Conservation (phyloP, 2,888 invertebrate genomes). For the Anoncus sp. region DNA sequence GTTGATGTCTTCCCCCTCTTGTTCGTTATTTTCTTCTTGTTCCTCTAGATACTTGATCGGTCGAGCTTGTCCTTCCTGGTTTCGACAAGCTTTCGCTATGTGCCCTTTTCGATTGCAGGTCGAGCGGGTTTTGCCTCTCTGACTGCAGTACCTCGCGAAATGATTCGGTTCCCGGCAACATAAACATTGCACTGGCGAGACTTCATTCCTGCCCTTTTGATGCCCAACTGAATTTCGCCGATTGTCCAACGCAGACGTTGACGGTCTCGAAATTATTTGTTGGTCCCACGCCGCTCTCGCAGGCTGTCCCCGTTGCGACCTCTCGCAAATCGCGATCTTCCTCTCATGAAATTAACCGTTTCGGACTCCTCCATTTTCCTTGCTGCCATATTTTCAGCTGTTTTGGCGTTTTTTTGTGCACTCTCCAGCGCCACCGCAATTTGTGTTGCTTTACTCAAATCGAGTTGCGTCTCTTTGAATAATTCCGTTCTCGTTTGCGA, state of each 20-base stretch:
- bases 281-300: background rate
- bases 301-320: background rate
- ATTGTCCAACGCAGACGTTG: background rate
- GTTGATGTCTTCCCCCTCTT: constrained; percentile 2
- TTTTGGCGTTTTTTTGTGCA: constrained; percentile 36
- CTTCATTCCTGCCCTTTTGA: background rate
- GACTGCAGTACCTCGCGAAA: constrained; percentile 1
- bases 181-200: constrained; percentile 19
- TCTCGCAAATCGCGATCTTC: background rate
- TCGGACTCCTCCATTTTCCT: background rate
- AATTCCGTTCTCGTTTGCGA: constrained; percentile 39
- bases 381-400: background rate
- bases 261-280: background rate
- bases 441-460: constrained; percentile 41
- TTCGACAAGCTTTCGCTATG: constrained; percentile 2
- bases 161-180: constrained; percentile 54
- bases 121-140: background rate
- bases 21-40: background rate
- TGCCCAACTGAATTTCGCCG: background rate
- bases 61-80: background rate
- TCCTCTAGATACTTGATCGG: background rate
- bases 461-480: constrained; percentile 32
- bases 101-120: background rate
- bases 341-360: background rate
- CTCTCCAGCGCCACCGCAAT: constrained; percentile 41